Conservation (phyloP, 2,888 invertebrate genomes). For the Reticulitermes lucifugus region DNA sequence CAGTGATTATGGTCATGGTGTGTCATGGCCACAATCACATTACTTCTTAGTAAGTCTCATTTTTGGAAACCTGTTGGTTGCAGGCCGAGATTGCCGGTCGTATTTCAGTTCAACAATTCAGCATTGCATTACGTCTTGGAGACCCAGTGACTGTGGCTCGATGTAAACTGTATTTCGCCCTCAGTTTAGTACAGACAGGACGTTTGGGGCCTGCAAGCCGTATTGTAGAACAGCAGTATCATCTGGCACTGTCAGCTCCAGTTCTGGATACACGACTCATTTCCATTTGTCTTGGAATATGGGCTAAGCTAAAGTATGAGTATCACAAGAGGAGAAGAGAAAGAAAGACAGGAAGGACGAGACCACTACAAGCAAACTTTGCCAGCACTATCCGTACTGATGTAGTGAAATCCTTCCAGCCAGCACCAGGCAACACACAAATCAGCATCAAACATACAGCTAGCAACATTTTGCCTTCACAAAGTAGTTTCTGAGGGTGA, state of each 20-base stretch:
- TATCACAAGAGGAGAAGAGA: constrained; percentile 53
- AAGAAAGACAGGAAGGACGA: background rate
- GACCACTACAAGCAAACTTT: too few species aligned
- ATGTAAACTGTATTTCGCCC: constrained; percentile 87
- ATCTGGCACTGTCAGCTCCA: constrained; percentile 59
- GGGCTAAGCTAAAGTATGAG: constrained; percentile 82
- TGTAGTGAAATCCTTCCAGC: too few species aligned
- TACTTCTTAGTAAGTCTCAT: too few species aligned
- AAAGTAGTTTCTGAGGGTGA: too few species aligned
- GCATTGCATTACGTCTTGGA: constrained; percentile 81
- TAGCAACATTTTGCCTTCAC: too few species aligned
- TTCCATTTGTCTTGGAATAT: constrained; percentile 88
- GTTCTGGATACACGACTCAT: constrained; percentile 74
- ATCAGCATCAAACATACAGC: too few species aligned
- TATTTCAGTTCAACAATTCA: constrained; percentile 87
- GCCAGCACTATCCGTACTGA: too few species aligned
- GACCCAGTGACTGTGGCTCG: constrained; percentile 85
- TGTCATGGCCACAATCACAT: too few species aligned
- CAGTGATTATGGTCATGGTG: too few species aligned
- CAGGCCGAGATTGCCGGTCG: constrained; percentile 90
- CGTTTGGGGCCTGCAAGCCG: constrained; percentile 72
- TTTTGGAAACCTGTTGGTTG: constrained; percentile 54
- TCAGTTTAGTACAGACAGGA: constrained; percentile 89
- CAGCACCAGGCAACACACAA: too few species aligned
- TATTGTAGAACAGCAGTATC: constrained; percentile 71